phyloP scores from a whole-genome alignment of 2,113 vertebrate species.

The Atractosteus spatula region DNA sequence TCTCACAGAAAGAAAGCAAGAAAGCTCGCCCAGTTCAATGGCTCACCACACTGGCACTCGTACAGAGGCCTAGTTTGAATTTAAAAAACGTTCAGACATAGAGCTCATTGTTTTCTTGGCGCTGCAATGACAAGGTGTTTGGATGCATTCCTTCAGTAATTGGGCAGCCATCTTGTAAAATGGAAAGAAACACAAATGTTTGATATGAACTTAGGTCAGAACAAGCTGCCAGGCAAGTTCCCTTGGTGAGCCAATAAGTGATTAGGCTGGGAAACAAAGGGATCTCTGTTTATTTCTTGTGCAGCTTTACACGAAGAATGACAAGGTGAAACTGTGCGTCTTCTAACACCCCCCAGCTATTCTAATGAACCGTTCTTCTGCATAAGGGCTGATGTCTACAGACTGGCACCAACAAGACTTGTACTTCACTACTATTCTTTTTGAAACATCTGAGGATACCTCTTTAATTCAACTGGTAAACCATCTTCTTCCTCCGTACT shows the following conservation, averaged over 20 bases:
- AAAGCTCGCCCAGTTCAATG: background rate
- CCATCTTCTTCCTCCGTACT: no score
- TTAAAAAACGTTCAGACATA: constrained; percentile 22
- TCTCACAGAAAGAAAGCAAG: background rate
- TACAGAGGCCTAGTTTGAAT: constrained; percentile 4
- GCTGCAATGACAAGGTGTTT: constrained; percentile 23
- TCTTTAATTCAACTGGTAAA: background rate
- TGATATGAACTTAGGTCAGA: constrained; percentile 3
- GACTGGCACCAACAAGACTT: background rate
- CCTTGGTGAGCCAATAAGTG: background rate
- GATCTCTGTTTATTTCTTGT: background rate
- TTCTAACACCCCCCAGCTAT: constrained; percentile 9
- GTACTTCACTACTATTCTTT: background rate
- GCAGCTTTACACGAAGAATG: background rate
- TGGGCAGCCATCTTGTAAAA: constrained; percentile 32
- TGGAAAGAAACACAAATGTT: constrained; percentile 6
- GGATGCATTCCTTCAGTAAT: constrained; percentile 27
- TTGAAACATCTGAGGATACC: no score
- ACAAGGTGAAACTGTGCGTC: constrained; percentile 5
- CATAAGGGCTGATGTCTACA: constrained; percentile 11
- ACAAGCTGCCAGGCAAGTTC: constrained; percentile 7
- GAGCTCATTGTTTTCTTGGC: constrained; percentile 21
- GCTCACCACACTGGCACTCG: background rate
- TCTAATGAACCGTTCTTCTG: constrained; percentile 12
- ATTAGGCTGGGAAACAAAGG: constrained; percentile 16